Evolutionary conservation across 1,140 invertebrate genomes (phyloP).

Genomic region (Pygmarrhopalites habei): DNA sequence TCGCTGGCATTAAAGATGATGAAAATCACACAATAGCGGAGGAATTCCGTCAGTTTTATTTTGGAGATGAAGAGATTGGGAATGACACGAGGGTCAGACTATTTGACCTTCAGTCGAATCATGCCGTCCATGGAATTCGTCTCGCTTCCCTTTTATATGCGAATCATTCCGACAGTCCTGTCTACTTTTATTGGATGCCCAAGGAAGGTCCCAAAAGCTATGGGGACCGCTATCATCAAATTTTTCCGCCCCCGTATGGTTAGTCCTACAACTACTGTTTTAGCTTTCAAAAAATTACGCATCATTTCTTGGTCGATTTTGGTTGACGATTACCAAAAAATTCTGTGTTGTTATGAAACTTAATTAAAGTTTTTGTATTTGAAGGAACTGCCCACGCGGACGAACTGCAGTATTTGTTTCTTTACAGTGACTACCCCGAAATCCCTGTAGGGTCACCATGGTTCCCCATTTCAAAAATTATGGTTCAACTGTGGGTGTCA

Average conservation of each 20-base stretch:
- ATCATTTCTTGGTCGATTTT: neutral
- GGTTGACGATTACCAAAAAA: too few relatives aligned
- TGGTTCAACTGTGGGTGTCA: neutral
- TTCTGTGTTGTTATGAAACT: too few relatives aligned
- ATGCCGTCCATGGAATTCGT: neutral
- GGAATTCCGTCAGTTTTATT: slow-evolving; percentile 5
- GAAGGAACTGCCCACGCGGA: neutral
- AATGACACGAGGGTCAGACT: slow-evolving; percentile 1
- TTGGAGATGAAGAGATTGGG: slow-evolving; percentile 10
- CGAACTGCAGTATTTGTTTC: slow-evolving; percentile 9
- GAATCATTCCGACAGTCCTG: neutral
- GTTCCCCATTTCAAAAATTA: neutral
- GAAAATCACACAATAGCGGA: neutral
- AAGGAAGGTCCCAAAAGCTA: slow-evolving; percentile 3
- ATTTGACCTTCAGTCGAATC: neutral
- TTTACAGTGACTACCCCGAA: neutral
- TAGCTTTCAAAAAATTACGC: neutral
- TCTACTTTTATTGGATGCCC: slow-evolving; percentile 1
- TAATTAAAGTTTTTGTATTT: neutral
- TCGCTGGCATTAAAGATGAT: neutral
- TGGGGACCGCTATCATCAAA: neutral
- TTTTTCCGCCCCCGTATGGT: slow-evolving; percentile 1
- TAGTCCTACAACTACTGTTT: neutral
- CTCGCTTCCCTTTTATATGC: neutral
- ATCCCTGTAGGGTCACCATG: neutral